Base-by-base conservation (phyloP, 2,888 invertebrate genomes). In the Operophtera brumata region DNA sequence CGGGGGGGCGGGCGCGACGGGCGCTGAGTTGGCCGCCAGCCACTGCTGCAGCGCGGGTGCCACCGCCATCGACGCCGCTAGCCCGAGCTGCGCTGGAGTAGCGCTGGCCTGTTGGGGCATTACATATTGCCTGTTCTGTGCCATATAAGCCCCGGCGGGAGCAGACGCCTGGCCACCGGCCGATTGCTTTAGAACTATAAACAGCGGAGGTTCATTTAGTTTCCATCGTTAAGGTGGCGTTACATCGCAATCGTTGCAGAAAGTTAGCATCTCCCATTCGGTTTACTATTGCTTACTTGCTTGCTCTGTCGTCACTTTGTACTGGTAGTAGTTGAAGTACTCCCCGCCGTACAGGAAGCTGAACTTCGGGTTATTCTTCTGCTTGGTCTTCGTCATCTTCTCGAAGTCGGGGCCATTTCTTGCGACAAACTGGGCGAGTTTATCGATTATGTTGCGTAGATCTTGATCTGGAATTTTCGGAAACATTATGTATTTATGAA, bases 341-440 rank as follows among this genome's bases (percentile, higher is more conserved):
- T 98, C 98, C 52, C 99, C 99, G 65, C 98, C 98, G 89, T 97
- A 99, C 58, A 99, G 92, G 91, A 99, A 99, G 73, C 96, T 94
- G 91, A 99, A 99, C 84, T 98, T 98, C 3, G 98, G 97, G 87
- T 99, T 99, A 80, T 97, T 97, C 86, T 97, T 96, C 88, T 99
- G 99, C 89, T 99, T 99, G 78, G 96, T 96, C 92, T 99, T 99
- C 58, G 99, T 99, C 96, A 99, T 99, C 89, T 96, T 95, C 91
- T 99, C 99, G 89, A 99, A 99, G 82, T 99, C 99, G n/a, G 97
- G 98, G 48, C 99, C 99, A 95, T 99, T 99, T 87, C 98, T 91
- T 56, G 99, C 99, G 66, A 99, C 99, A 93, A 99, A 99, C 86
- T 98, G 97, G 10, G 99, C 99, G 72, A 99, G 92, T 91, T 99